Conservation (phyloP, 2,888 invertebrate genomes). For the Lithophane socia region DNA sequence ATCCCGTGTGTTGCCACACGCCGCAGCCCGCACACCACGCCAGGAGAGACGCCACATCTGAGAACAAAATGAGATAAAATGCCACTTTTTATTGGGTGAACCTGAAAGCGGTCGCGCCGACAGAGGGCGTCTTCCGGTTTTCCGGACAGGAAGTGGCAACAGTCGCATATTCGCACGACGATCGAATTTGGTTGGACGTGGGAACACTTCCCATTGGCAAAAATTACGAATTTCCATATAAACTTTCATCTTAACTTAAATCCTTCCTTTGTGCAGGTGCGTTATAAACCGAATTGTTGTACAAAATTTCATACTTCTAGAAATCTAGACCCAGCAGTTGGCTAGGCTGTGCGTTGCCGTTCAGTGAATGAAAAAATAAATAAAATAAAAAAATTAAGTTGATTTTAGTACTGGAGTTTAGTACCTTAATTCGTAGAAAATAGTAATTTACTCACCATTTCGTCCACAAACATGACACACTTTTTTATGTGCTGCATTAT, state of each 20-base stretch:
- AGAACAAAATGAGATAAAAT: neutral
- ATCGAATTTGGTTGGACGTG: no score
- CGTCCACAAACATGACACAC: conserved; percentile 86
- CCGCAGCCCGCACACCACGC: conserved; percentile 82
- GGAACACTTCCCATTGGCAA: no score
- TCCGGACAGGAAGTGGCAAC: neutral
- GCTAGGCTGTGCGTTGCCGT: neutral
- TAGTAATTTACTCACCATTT: conserved; percentile 77
- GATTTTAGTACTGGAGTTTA: neutral
- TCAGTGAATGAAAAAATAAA: neutral
- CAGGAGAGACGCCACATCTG: conserved; percentile 84
- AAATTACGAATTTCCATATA: no score
- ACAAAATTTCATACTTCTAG: no score
- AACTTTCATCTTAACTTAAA: no score
- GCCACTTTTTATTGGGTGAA: neutral
- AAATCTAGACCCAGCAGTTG: no score
- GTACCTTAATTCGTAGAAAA: neutral
- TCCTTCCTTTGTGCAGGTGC: no score
- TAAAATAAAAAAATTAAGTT: neutral
- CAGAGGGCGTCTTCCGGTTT: neutral
- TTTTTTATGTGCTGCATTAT: conserved; percentile 81
- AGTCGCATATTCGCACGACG: neutral
- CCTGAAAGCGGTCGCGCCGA: neutral
- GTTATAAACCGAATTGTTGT: no score
- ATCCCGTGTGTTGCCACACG: conserved; percentile 87